Conservation (phyloP, 30 jellyfish, hydroid and myxozoan genomes). For the Morbakka virulenta region DNA sequence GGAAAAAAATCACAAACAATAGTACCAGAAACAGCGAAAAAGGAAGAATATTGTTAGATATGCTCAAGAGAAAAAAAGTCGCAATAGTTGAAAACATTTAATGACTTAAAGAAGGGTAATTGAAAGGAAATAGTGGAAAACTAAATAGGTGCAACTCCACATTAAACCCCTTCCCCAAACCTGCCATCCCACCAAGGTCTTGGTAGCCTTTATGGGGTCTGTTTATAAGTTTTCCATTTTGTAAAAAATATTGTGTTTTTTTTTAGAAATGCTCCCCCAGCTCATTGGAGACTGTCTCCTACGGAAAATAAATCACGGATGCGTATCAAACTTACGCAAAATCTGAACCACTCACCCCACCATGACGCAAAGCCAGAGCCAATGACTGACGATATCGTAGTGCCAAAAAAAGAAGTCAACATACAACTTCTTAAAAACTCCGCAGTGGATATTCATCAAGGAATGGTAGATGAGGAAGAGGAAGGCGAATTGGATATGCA, state of each 20-base stretch:
- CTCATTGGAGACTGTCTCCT: constrained; percentile 67
- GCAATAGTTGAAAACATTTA: no score
- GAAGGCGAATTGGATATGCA: constrained; percentile 48
- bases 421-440: neutral
- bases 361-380: constrained; percentile 66
- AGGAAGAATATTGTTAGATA: no score
- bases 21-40: no score
- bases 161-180: no score
- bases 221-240: no score
- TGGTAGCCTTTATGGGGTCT: no score
- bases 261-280: constrained; percentile 43
- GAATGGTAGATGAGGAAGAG: constrained; percentile 43
- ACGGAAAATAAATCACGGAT: constrained; percentile 87
- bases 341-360: constrained; percentile 56
- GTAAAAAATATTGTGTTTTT: neutral
- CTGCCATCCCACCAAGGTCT: no score
- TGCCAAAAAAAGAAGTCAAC: neutral
- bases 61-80: no score
- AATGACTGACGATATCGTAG: constrained; percentile 7
- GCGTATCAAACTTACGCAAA: constrained; percentile 77
- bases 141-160: no score
- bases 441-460: constrained; percentile 23
- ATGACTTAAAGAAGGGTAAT: no score
- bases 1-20: no score
- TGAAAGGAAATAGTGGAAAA: no score